Evolutionary conservation across 2,888 invertebrate species (phyloP), one percentile per base, ranked within the genome.

Genomic region (Meiosimyza decipiens): DNA sequence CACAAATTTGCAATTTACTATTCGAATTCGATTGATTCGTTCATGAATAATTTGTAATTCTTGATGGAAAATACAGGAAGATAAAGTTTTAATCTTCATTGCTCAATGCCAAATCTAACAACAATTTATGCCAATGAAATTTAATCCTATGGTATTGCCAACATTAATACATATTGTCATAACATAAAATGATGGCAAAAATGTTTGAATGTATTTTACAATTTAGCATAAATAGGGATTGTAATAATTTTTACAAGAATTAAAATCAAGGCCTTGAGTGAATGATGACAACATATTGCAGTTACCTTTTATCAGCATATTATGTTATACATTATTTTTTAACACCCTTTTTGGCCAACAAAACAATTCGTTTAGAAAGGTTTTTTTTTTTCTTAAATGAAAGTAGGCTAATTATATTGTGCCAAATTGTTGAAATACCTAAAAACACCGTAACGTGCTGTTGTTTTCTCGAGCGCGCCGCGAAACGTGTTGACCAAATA

Each of bases 251-350:
- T 28, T 22, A 28, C 28, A 15, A 22, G 22, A 57, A 57, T 57
- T 57, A 57, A 57, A 57, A 57, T 57, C 57, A 57, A 57, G 57
- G 57, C 57, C 40, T 40, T 40, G 40, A 40, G 40, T 40, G 40
- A 40, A 40, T 57, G 57, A 28, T 57, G 57, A 57, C 57, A 57
- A 57, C 18, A 57, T 18, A 40, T 9, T 40, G 9, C 28, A 28
- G 12, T 57, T 40, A 9, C 40, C 40, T 40, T 40, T 13, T 57
- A 28, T 28, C 22, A 18, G 57, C 22, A 18, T 28, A 57, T 6
- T 6, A 18, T 55, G 55, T 22, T 13, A 28, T 40, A 7, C 40
- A 40, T 40, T 9, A 40, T 40, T 9, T 40, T 40, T 15, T 57
- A 57, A 13, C 18, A 57, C 57, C 57, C 57, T 28, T 13, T 28